A percentile compares a stretch with the other conserved stretches of the same genome.
Conservation (phyloP, 2,888 invertebrate species). For the Tenthredo notha region DNA sequence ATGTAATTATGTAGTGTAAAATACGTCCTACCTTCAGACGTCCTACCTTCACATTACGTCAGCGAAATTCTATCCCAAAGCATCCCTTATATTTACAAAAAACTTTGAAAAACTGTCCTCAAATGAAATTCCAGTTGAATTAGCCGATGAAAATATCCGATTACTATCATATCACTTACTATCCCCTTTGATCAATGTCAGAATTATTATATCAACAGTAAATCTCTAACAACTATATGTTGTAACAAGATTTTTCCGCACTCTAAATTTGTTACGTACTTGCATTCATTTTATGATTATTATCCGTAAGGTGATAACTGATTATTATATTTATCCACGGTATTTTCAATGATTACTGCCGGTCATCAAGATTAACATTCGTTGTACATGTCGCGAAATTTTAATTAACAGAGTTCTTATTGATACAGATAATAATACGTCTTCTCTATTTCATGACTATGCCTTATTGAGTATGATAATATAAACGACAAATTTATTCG, state of each 20-base stretch:
- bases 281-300: not conserved
- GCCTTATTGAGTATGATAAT: not conserved
- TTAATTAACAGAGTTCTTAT: not conserved
- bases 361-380: slow-evolving; percentile 6
- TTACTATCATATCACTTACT: too few species aligned
- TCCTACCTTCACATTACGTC: not conserved
- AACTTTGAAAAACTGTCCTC: not conserved
- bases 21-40: not conserved
- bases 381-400: not conserved
- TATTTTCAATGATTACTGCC: slow-evolving; percentile 7
- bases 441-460: not conserved
- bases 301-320: slow-evolving; percentile 16
- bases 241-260: not conserved
- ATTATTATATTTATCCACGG: not conserved
- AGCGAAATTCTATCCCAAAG: not conserved
- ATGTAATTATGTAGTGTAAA: not conserved
- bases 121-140: not conserved
- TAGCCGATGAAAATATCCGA: not conserved
- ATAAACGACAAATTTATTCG: not conserved
- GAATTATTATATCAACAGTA: not conserved
- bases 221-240: not conserved
- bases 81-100: not conserved
- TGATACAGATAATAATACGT: not conserved
- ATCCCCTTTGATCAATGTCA: not conserved
- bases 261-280: not conserved